A percentile compares a stretch with the other conserved stretches of the same genome.
phyloP scores from a whole-genome alignment of 2,113 vertebrate species.

The Jaculus jaculus region DNA sequence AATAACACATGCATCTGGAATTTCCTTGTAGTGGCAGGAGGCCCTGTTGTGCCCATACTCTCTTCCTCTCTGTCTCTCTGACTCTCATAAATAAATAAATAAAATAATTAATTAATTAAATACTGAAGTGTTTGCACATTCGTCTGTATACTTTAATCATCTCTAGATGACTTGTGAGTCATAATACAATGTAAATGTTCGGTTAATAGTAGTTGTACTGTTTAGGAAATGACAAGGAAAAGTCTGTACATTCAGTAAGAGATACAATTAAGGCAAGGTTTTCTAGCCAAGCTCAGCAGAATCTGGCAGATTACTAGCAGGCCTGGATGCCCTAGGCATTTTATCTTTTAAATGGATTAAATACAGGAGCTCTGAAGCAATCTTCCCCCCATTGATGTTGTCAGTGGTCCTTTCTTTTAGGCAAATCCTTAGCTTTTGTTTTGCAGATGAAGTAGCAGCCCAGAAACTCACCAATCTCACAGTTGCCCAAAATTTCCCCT shows the following conservation, averaged over 20 bases:
- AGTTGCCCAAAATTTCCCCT: not conserved
- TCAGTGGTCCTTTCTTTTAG: not conserved
- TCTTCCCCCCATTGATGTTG: not conserved
- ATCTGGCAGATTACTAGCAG: not conserved
- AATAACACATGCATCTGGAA: too few species aligned
- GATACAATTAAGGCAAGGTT: not conserved
- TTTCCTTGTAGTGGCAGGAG: too few species aligned
- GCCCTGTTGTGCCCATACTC: too few species aligned
- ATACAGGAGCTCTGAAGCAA: not conserved
- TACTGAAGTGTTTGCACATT: not conserved
- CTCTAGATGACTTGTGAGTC: not conserved
- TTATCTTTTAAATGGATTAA: conserved; percentile 39
- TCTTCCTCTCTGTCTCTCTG: too few species aligned
- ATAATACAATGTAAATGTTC: not conserved
- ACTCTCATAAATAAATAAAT: too few species aligned
- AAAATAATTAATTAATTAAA: not conserved
- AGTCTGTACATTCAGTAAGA: not conserved
- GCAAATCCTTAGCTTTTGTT: conserved; percentile 26
- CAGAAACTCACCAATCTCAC: not conserved
- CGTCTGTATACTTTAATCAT: not conserved
- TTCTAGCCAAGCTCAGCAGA: not conserved
- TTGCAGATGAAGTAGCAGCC: not conserved
- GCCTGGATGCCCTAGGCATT: not conserved
- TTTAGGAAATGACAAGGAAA: not conserved
- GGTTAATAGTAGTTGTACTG: not conserved